Percentiles rank a stretch among this genome's conserved stretches.
Conservation (phyloP, 2,113 vertebrate genomes). For the human (Homo sapiens) region GRCh38 chr12:127591001-127591500, state of each 20-base stretch:
- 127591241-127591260: not conserved
- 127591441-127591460: not conserved
- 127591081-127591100: not conserved
- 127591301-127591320: constrained; percentile 20
- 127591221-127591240: not conserved
- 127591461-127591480: not conserved
- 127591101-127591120: not conserved
- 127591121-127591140: not conserved
- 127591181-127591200: not conserved
- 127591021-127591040: too few species aligned
- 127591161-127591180: rapidly evolving
- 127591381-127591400: not conserved
- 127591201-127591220: not conserved
- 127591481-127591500: constrained; percentile 49
- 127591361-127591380: constrained; percentile 26
- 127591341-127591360: not conserved
- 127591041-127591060: not conserved
- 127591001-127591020: not conserved
- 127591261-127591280: not conserved
- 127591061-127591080: not conserved
- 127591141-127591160: not conserved
- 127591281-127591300: not conserved
- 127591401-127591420: not conserved
- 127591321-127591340: not conserved
- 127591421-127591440: not conserved